phyloP scores from a whole-genome alignment of 2,113 vertebrate species.

The Oceanodroma tethys region DNA sequence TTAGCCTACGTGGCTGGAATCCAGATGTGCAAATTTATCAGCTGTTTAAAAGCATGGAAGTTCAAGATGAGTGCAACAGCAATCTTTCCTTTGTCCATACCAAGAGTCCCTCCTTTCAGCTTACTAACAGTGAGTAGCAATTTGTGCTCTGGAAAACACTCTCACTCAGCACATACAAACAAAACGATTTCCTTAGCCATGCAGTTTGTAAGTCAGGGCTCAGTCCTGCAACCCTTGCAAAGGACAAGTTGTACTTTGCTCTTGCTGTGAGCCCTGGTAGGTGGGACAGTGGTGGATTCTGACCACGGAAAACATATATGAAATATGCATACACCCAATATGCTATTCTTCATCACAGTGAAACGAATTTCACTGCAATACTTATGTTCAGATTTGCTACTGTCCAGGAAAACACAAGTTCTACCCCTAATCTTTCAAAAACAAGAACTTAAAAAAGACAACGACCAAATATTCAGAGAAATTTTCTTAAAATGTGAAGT shows the following conservation, averaged over 20 bases:
- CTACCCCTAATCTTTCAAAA: background rate
- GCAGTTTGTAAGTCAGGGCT: background rate
- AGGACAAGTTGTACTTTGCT: background rate
- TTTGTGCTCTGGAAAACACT: background rate
- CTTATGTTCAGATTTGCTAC: background rate
- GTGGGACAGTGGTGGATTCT: background rate
- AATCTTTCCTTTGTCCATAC: background rate
- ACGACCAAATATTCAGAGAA: background rate
- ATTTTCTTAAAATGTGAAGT: background rate
- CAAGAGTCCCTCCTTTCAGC: background rate
- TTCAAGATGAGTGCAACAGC: background rate
- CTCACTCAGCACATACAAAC: background rate
- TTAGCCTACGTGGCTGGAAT: background rate
- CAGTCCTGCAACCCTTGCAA: background rate
- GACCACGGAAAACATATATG: background rate
- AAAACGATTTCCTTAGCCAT: background rate
- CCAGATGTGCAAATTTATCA: background rate
- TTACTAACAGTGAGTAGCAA: background rate
- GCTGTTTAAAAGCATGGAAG: background rate
- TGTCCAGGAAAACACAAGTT: background rate
- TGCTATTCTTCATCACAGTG: background rate
- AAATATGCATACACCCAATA: background rate
- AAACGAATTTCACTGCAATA: background rate
- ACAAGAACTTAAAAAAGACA: background rate
- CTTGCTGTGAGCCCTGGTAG: background rate